A percentile compares a stretch with the other conserved stretches of the same genome.
Evolutionary conservation across 1,140 invertebrate species (phyloP).

Genomic region (Coptotermes formosanus): DNA sequence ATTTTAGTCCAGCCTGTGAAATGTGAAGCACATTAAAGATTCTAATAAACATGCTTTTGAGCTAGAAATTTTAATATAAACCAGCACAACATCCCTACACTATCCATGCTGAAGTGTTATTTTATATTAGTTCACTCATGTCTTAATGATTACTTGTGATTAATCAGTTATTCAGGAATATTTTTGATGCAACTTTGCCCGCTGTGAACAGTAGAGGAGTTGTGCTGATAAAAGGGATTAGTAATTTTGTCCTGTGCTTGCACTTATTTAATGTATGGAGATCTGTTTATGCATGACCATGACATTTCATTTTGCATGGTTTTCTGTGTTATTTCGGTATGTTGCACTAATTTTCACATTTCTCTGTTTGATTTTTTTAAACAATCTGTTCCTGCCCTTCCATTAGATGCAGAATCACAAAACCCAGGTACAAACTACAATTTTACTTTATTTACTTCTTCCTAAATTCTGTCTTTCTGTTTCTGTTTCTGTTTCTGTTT

Average conservation of each 20-base stretch:
- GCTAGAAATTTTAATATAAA: too few species aligned
- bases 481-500: slow-evolving; percentile 35
- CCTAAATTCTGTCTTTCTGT: slow-evolving; percentile 32
- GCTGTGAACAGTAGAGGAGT: too few species aligned
- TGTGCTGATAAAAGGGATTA: not conserved
- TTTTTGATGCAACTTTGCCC: too few species aligned
- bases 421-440: slow-evolving; percentile 31
- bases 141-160: too few species aligned
- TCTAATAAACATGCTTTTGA: too few species aligned
- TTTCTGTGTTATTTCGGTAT: slow-evolving; percentile 10
- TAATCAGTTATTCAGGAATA: too few species aligned
- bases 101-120: too few species aligned
- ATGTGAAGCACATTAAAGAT: too few species aligned
- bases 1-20: too few species aligned
- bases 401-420: slow-evolving; percentile 34
- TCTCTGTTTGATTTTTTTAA: slow-evolving; percentile 37
- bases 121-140: too few species aligned
- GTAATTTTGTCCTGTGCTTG: not conserved
- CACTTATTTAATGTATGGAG: not conserved
- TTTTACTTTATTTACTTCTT: slow-evolving; percentile 28
- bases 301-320: slow-evolving; percentile 28
- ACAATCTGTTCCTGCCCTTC: slow-evolving; percentile 34
- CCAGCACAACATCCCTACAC: too few species aligned
- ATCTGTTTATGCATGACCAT: slow-evolving; percentile 19
- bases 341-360: slow-evolving; percentile 33